Evolutionary conservation across 1,140 invertebrate species (phyloP).

Genomic region (Zelostemma sp.): DNA sequence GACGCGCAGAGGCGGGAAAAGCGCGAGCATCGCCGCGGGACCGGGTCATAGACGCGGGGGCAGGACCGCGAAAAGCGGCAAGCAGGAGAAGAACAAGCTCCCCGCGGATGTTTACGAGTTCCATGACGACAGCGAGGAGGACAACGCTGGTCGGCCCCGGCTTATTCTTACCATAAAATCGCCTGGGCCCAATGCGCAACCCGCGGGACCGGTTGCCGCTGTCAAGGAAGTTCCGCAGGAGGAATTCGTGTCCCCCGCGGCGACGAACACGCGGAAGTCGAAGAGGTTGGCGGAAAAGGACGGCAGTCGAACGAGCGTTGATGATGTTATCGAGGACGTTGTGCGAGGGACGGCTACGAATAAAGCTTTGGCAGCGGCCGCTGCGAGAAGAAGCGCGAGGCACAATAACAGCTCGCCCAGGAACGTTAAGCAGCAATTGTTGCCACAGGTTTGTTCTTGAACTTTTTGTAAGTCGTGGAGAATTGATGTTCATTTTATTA

Average conservation of each 20-base stretch:
- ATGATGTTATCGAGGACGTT: conserved; percentile 90
- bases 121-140: conserved; percentile 85
- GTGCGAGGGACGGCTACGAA: conserved; percentile 73
- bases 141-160: conserved; percentile 75
- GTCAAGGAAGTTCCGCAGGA: conserved; percentile 75
- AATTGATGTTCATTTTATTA: too few species aligned
- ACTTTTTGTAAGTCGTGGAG: too few species aligned
- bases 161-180: conserved; percentile 86
- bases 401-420: conserved; percentile 56
- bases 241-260: conserved; percentile 73
- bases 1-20: conserved; percentile 66
- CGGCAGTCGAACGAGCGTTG: conserved; percentile 79
- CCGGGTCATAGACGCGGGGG: conserved; percentile 68
- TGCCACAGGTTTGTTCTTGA: too few species aligned
- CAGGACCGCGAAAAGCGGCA: conserved; percentile 69
- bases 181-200: conserved; percentile 67
- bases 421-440: conserved; percentile 37
- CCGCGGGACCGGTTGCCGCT: conserved; percentile 64
- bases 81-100: conserved; percentile 73
- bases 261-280: conserved; percentile 77
- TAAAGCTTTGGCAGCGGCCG: conserved; percentile 53
- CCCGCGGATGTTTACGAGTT: conserved; percentile 86
- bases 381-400: conserved; percentile 59
- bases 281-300: conserved; percentile 84
- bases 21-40: conserved; percentile 25